These are phyloP conservation scores for Pteronotus mesoamericanus DNA, from an alignment of 2,797 vertebrate species.

Conservation along the genomic window DNA sequence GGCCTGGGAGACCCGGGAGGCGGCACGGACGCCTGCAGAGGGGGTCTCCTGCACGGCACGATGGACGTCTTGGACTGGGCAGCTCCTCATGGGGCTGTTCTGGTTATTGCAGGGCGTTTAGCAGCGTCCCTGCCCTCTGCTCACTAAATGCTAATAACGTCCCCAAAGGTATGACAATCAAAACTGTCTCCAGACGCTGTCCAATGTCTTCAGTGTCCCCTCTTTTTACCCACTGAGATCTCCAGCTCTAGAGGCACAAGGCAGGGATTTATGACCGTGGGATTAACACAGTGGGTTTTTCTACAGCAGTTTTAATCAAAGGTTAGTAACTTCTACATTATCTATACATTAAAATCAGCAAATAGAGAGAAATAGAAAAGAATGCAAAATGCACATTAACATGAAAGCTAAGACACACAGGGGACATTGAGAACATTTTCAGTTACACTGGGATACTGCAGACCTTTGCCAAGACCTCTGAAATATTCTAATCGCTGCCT, in stretches of 20 bases:
- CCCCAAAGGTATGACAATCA: background rate
- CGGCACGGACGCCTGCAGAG: background rate
- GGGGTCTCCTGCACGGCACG: background rate
- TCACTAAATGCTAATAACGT: background rate
- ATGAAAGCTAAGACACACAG: background rate
- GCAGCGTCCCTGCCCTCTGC: background rate
- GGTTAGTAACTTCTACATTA: background rate
- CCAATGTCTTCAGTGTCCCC: background rate
- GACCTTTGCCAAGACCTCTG: background rate
- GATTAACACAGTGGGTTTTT: background rate
- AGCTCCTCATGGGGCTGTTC: background rate
- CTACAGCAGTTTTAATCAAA: background rate
- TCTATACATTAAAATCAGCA: background rate
- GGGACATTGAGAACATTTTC: background rate
- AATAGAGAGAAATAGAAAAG: background rate
- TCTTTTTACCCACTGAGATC: background rate
- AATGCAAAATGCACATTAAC: background rate
- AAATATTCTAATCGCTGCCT: background rate
- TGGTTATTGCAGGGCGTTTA: background rate
- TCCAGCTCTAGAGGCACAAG: background rate
- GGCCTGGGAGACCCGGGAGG: background rate
- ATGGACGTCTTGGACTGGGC: background rate
- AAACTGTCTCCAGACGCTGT: background rate
- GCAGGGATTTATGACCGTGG: background rate
- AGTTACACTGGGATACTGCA: background rate